phyloP scores from a whole-genome alignment of 2,888 invertebrate species.

The Polydrusus tereticollis region DNA sequence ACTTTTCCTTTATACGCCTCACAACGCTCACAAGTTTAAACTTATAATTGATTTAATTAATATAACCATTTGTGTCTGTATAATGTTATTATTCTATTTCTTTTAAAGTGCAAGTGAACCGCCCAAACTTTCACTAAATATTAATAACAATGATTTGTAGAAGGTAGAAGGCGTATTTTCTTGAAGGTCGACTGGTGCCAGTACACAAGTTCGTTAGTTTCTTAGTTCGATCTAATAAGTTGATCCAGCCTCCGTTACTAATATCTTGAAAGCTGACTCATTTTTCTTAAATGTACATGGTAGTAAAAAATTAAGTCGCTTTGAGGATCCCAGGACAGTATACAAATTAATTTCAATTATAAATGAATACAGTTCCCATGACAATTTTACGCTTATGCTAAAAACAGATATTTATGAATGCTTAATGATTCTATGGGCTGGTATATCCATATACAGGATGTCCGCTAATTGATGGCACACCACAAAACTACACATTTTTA shows the following conservation, averaged over 20 bases:
- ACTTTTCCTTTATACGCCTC: not conserved
- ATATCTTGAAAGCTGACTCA: not conserved
- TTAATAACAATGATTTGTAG: constrained; percentile 31
- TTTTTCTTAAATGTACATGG: not conserved
- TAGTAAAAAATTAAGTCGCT: too few relatives aligned
- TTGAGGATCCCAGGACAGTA: too few relatives aligned
- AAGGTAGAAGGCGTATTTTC: constrained; percentile 36
- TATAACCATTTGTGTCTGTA: not conserved
- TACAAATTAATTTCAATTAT: too few relatives aligned
- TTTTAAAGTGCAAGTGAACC: constrained; percentile 46
- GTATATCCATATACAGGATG: too few relatives aligned
- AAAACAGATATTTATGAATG: too few relatives aligned
- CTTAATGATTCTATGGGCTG: too few relatives aligned
- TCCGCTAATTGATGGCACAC: too few relatives aligned
- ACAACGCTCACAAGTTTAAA: not conserved
- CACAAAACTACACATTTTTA: too few relatives aligned
- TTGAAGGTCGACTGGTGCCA: constrained; percentile 41
- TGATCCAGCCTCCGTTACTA: not conserved
- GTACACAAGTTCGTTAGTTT: constrained; percentile 5
- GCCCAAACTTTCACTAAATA: constrained; percentile 47
- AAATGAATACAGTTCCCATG: too few relatives aligned
- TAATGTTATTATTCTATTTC: not conserved
- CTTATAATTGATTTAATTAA: not conserved
- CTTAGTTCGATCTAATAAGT: not conserved
- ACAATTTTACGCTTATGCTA: too few relatives aligned